phyloP scores from a whole-genome alignment of 2,797 vertebrate genomes.

The Oryzias dopingdopingensis region DNA sequence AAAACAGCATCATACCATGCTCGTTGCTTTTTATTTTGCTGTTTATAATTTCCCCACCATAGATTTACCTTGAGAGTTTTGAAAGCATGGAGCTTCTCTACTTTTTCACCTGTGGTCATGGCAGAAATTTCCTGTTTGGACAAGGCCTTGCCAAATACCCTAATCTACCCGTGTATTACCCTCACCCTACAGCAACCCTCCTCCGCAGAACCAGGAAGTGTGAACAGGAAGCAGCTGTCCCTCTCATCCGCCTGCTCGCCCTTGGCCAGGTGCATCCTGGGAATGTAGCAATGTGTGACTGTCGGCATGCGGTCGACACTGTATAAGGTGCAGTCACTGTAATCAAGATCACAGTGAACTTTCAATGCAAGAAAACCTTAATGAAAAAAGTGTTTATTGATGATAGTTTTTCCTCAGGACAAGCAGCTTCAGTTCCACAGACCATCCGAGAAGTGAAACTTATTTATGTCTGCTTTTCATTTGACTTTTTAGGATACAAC shows the following conservation, averaged over 20 bases:
- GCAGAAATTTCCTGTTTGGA: slow-evolving; percentile 74
- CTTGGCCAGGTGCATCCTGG: slow-evolving; percentile 85
- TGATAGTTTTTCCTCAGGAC: background rate
- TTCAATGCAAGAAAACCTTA: slow-evolving; percentile 3
- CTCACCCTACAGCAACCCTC: background rate
- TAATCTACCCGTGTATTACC: slow-evolving; percentile 7
- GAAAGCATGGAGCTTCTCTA: slow-evolving; percentile 20
- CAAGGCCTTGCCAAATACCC: slow-evolving; percentile 44
- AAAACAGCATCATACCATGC: too few species aligned
- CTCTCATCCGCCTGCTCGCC: slow-evolving; percentile 65
- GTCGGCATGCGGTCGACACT: slow-evolving; percentile 45
- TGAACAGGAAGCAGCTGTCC: slow-evolving; percentile 84
- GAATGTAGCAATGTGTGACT: slow-evolving; percentile 68
- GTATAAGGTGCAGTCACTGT: slow-evolving; percentile 46
- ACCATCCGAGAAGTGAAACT: background rate
- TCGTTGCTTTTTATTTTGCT: too few species aligned
- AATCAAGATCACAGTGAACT: slow-evolving; percentile 45
- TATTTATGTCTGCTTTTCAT: background rate
- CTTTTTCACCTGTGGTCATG: slow-evolving; percentile 66
- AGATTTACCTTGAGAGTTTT: too few species aligned
- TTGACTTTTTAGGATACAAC: too few species aligned
- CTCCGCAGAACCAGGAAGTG: slow-evolving; percentile 72
- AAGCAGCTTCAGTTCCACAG: background rate
- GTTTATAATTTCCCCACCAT: too few species aligned
- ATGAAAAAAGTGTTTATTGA: slow-evolving; percentile 11